phyloP scores from a whole-genome alignment of 2,113 vertebrate genomes.

The Misgurnus mizolepis region DNA sequence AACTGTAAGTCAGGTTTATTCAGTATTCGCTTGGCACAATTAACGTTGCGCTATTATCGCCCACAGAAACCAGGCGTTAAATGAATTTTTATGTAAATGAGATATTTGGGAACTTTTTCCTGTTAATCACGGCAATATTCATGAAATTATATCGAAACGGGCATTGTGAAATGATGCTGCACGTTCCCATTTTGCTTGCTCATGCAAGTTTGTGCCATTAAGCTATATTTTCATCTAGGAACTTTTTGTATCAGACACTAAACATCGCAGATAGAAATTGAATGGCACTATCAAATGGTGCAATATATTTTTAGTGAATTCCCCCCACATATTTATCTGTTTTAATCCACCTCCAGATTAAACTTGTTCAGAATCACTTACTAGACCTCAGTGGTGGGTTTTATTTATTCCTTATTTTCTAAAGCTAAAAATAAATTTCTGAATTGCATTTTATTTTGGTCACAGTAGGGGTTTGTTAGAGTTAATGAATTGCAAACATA shows the following conservation, averaged over 20 bases:
- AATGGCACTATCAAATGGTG: no score
- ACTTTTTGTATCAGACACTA: no score
- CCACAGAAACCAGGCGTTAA: neutral
- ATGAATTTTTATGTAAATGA: neutral
- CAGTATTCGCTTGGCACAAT: neutral
- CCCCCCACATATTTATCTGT: no score
- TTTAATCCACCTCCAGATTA: neutral
- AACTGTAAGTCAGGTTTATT: no score
- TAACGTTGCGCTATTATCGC: neutral
- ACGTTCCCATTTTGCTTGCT: no score
- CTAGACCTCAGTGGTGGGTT: neutral
- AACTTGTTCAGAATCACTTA: neutral
- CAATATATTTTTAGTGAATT: no score
- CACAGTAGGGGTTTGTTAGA: no score
- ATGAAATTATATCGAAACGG: neutral
- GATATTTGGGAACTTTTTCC: neutral
- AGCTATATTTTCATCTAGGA: no score
- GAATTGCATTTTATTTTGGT: neutral
- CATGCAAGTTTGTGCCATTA: no score
- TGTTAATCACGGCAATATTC: neutral
- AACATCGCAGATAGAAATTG: no score
- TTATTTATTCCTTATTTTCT: neutral
- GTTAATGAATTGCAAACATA: no score
- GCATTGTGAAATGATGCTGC: no score
- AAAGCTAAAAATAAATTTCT: neutral